Percentiles rank a stretch among this genome's conserved stretches.
Conservation (phyloP, 2,797 vertebrate genomes). For the Anisognathus igniventris region DNA sequence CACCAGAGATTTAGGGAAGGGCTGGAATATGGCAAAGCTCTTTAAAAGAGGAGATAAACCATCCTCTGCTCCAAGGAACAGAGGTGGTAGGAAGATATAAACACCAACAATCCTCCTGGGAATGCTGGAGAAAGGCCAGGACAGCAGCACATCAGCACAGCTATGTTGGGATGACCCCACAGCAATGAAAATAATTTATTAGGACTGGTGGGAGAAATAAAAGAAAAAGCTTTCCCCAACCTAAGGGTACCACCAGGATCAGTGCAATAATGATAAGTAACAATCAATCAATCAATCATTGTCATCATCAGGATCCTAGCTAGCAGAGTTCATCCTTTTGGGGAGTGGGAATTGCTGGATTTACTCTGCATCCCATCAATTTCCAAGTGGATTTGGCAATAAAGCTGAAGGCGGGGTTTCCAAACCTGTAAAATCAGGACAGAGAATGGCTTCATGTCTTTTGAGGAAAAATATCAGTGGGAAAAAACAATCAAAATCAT, state of each 20-base stretch:
- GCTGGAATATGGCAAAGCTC: background rate
- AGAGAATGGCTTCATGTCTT: background rate
- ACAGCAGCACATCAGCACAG: fast-evolving
- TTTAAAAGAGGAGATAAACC: background rate
- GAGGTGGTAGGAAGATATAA: background rate
- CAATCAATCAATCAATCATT: background rate
- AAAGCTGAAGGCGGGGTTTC: background rate
- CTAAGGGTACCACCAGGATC: background rate
- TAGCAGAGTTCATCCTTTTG: background rate
- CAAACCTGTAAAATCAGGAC: background rate
- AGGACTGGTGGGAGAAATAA: background rate
- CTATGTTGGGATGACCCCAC: background rate
- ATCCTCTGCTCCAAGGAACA: background rate
- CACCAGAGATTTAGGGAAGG: background rate
- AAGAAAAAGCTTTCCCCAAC: background rate
- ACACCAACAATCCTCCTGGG: background rate
- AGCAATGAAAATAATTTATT: background rate
- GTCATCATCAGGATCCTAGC: background rate
- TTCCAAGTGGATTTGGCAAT: background rate
- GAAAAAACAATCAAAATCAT: background rate
- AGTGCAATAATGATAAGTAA: background rate
- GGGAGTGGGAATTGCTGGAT: background rate
- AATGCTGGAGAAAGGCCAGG: background rate
- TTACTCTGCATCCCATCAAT: background rate
- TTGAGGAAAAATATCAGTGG: background rate